A percentile compares a stretch with the other conserved stretches of the same genome.
phyloP scores from a whole-genome alignment of 2,113 vertebrate species.

The Dipodomys spectabilis region DNA sequence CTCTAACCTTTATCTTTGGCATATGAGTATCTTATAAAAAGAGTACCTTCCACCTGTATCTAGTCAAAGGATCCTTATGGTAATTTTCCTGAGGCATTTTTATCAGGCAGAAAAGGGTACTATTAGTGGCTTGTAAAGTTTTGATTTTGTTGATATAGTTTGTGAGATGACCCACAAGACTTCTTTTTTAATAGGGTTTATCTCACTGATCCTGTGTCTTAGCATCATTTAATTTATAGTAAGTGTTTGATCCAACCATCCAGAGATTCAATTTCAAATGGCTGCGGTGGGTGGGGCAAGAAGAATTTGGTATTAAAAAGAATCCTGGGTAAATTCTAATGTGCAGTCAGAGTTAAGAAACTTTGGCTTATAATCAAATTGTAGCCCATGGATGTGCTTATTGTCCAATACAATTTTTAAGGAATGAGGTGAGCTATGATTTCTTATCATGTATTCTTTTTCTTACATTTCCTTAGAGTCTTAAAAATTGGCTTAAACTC shows the following conservation, averaged over 20 bases:
- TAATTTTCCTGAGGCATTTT: slow-evolving; percentile 25
- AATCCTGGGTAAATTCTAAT: background rate
- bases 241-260: background rate
- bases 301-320: background rate
- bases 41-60: background rate
- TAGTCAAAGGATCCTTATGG: background rate
- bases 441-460: background rate
- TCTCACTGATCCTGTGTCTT: background rate
- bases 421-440: background rate
- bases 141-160: background rate
- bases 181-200: background rate
- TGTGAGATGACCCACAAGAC: background rate
- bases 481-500: background rate
- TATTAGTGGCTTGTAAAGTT: background rate
- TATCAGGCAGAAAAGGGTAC: slow-evolving; percentile 57
- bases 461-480: background rate
- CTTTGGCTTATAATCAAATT: background rate
- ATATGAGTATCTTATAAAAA: background rate
- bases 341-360: no score
- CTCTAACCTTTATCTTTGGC: background rate
- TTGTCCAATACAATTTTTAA: background rate
- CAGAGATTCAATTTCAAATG: background rate
- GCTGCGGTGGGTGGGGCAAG: background rate
- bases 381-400: background rate
- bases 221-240: background rate